phyloP scores from a whole-genome alignment of 2,797 vertebrate species.

The Mormyrus hasselquistii region DNA sequence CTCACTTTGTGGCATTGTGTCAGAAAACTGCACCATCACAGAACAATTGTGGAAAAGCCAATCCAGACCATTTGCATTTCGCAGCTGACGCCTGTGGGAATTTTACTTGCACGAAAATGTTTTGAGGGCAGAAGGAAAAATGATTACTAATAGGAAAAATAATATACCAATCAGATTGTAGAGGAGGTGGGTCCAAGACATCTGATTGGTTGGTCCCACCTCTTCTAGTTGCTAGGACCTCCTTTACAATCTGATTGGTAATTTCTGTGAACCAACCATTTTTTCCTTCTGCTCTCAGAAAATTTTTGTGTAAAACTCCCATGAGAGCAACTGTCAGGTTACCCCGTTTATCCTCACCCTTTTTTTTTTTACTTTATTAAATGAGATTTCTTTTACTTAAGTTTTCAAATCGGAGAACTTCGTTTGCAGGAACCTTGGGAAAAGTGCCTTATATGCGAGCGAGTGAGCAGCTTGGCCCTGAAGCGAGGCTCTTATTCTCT shows the following conservation, averaged over 20 bases:
- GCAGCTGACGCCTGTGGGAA: background rate
- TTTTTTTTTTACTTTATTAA: background rate
- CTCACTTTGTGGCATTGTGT: background rate
- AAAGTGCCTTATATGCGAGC: background rate
- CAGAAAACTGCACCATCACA: background rate
- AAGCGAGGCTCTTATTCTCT: constrained; percentile 24
- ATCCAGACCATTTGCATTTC: background rate
- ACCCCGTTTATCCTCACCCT: background rate
- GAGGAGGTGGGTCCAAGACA: background rate
- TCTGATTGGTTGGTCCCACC: background rate
- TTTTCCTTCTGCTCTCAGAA: background rate
- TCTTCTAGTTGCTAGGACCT: background rate
- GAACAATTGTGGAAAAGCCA: background rate
- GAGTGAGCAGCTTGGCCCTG: background rate
- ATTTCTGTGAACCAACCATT: background rate
- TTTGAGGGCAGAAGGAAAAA: background rate
- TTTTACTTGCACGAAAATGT: background rate
- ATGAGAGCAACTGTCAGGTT: background rate
- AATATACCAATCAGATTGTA: background rate
- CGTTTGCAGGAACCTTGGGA: background rate
- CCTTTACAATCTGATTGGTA: background rate
- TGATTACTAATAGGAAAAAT: no score
- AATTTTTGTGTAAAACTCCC: background rate
- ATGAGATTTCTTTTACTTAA: constrained; percentile 17
- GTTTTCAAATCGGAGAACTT: background rate